Conservation (phyloP, 2,888 invertebrate genomes). For the Papilio elwesi region DNA sequence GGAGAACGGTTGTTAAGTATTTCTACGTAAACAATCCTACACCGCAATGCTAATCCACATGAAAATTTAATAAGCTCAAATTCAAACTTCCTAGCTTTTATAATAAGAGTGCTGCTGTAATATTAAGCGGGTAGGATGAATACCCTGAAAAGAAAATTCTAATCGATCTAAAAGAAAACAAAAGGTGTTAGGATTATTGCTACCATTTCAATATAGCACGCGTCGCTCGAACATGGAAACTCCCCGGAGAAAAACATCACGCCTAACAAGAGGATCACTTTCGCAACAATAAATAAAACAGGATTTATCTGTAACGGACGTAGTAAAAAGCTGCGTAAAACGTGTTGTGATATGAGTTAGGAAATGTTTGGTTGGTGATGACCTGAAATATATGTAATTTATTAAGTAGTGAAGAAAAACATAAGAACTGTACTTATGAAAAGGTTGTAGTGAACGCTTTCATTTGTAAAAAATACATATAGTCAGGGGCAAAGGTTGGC, state of each 20-base stretch:
- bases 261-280: constrained; percentile 4
- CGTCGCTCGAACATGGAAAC: background rate
- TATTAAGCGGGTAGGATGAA: background rate
- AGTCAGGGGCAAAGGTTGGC: no score
- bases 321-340: background rate
- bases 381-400: no score
- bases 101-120: no score
- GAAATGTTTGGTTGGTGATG: background rate
- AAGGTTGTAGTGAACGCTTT: no score
- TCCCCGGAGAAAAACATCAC: background rate
- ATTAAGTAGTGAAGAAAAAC: no score
- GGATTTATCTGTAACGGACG: constrained; percentile 4
- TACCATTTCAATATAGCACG: background rate
- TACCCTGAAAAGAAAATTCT: background rate
- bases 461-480: no score
- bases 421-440: no score
- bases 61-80: no score
- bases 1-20: no score
- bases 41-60: no score
- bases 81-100: no score
- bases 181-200: background rate
- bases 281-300: constrained; percentile 12
- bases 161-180: background rate
- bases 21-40: no score
- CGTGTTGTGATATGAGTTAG: constrained; percentile 2